Conservation (phyloP, 2,888 invertebrate species). For the Theodoxus fluviatilis region DNA sequence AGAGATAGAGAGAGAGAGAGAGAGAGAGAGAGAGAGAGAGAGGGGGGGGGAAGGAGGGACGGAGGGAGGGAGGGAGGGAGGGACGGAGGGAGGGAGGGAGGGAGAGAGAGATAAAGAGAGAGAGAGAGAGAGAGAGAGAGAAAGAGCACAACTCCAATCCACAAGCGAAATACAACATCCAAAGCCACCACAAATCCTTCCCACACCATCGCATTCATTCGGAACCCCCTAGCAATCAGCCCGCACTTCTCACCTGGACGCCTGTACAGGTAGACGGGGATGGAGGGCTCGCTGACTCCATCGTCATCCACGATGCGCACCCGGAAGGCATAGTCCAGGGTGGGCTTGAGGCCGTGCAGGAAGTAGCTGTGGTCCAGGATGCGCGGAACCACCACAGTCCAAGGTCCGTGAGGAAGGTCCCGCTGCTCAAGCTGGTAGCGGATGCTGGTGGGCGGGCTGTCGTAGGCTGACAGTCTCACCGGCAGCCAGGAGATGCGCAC, state of each 20-base stretch:
- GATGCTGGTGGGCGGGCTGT: neutral
- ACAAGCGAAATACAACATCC: too few species aligned
- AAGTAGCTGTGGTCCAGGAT: conserved; percentile 45
- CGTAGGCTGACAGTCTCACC: conserved; percentile 34
- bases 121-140: too few species aligned
- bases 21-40: too few species aligned
- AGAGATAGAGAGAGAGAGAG: too few species aligned
- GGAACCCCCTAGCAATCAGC: neutral
- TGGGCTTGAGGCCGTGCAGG: conserved; percentile 75
- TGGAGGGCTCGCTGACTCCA: conserved; percentile 96
- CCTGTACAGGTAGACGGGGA: conserved; percentile 72
- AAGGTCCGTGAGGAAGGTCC: conserved; percentile 47
- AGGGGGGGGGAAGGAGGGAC: too few species aligned
- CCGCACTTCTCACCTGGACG: conserved; percentile 42
- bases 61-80: too few species aligned
- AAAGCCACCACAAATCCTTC: too few species aligned
- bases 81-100: too few species aligned
- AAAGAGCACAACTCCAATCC: too few species aligned
- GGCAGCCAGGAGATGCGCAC: conserved; percentile 56
- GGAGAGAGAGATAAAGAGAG: too few species aligned
- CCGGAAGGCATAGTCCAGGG: conserved; percentile 93
- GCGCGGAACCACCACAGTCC: conserved; percentile 43
- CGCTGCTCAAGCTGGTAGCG: conserved; percentile 35
- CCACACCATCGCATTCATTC: too few species aligned
- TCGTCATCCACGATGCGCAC: conserved; percentile 89